phyloP scores from a whole-genome alignment of 2,888 invertebrate genomes.

The Andrena praecox region DNA sequence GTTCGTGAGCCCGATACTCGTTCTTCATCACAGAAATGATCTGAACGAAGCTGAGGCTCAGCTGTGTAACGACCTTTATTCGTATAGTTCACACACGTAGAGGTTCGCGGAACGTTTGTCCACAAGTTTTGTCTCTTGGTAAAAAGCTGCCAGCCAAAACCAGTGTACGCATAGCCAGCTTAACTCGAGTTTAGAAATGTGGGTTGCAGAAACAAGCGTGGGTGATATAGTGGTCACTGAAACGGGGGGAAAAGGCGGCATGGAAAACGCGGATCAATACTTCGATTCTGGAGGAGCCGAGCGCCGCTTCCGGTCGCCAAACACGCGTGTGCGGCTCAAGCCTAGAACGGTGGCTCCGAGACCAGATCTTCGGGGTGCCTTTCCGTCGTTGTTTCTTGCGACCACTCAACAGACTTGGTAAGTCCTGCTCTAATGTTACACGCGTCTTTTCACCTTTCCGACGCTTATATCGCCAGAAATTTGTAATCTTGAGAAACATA shows the following conservation, averaged over 20 bases:
- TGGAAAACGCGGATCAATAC: constrained; percentile 79
- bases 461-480: neutral
- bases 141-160: no score
- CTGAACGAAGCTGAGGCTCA: constrained; percentile 19
- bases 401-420: constrained; percentile 17
- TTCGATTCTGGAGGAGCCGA: constrained; percentile 70
- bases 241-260: constrained; percentile 57
- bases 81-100: no score
- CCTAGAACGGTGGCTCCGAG: constrained; percentile 9
- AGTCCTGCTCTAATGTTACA: neutral
- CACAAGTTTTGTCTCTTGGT: no score
- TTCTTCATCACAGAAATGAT: constrained; percentile 50
- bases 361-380: constrained; percentile 19
- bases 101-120: no score
- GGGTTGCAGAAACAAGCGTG: constrained; percentile 59
- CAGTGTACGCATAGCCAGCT: constrained; percentile 8
- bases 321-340: constrained; percentile 39
- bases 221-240: constrained; percentile 27
- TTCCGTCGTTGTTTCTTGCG: constrained; percentile 8
- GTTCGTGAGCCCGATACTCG: constrained; percentile 9
- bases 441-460: neutral
- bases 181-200: constrained; percentile 67
- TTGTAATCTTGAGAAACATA: neutral
- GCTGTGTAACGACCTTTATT: constrained; percentile 59
- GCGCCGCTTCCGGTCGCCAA: constrained; percentile 67